Evolutionary conservation across 37 sponge, comb jelly and placozoan genomes (phyloP).

Genomic region (Tethya wilhelma): DNA sequence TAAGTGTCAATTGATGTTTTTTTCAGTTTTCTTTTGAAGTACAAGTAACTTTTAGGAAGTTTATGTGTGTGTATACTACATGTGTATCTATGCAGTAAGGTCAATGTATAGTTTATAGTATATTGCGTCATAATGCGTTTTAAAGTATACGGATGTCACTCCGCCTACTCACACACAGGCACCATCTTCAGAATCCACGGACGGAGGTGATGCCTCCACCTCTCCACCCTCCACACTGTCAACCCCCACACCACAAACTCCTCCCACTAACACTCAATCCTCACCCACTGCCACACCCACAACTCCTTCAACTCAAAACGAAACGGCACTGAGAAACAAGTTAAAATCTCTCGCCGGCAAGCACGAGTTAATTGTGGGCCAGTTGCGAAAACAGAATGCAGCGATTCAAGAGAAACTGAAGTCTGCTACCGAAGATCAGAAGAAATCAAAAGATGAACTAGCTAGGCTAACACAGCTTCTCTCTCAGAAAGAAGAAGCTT

Average conservation of each 20-base stretch:
- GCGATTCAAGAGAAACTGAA: slow-evolving; percentile 9
- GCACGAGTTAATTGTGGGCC: slow-evolving; percentile 34
- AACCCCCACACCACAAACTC: slow-evolving; percentile 1
- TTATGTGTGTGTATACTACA: too few species aligned
- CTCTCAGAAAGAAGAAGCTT: not conserved
- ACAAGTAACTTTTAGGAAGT: too few species aligned
- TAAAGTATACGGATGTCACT: too few species aligned
- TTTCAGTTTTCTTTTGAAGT: too few species aligned
- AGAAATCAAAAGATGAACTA: not conserved
- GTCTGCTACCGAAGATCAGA: not conserved
- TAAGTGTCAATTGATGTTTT: too few species aligned
- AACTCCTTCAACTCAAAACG: not conserved
- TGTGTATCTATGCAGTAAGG: too few species aligned
- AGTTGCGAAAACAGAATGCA: slow-evolving; percentile 35
- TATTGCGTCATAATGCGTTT: too few species aligned
- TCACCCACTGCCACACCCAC: not conserved
- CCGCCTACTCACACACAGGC: too few species aligned
- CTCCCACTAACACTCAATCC: not conserved
- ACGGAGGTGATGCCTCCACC: not conserved
- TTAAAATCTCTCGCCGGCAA: slow-evolving; percentile 15
- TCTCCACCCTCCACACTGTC: not conserved
- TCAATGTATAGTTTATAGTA: too few species aligned
- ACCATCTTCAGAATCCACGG: not conserved
- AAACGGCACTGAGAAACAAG: slow-evolving; percentile 9
- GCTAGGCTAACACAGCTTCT: not conserved